These are phyloP conservation scores for Syngnathus scovelli DNA, from an alignment of 2,113 vertebrate species.

Conservation along the genomic window DNA sequence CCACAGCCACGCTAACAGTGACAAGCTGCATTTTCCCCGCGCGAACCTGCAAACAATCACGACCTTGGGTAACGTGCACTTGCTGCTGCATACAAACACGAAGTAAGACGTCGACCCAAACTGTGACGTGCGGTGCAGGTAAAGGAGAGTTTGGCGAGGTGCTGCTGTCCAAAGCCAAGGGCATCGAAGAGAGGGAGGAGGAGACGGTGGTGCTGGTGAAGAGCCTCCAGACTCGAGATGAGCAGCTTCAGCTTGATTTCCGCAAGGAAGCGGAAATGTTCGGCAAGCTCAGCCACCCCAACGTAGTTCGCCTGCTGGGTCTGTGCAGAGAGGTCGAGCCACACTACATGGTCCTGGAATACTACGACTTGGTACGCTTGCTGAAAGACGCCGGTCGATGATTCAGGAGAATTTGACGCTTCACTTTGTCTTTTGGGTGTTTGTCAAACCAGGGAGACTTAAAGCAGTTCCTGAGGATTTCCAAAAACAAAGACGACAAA, in stretches of 20 bases:
- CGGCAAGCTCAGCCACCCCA: constrained; percentile 84
- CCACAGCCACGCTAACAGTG: constrained; percentile 75
- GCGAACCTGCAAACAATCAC: constrained; percentile 89
- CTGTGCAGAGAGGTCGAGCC: constrained; percentile 87
- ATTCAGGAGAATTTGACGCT: no score
- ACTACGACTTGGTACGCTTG: constrained; percentile 86
- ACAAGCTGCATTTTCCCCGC: constrained; percentile 85
- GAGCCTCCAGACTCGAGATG: constrained; percentile 85
- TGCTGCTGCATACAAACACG: not conserved
- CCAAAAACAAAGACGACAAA: constrained; percentile 91
- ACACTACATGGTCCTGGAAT: constrained; percentile 92
- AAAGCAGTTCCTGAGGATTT: constrained; percentile 95
- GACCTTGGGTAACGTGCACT: constrained; percentile 76
- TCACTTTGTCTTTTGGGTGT: not conserved
- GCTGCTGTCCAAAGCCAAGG: constrained; percentile 88
- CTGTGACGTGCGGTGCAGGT: constrained; percentile 64
- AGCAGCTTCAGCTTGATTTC: constrained; percentile 88
- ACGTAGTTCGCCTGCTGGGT: constrained; percentile 83
- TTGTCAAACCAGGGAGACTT: constrained; percentile 80
- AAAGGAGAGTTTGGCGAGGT: constrained; percentile 94
- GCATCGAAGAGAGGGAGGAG: constrained; percentile 73
- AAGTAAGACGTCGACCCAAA: not conserved
- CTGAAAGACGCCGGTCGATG: not conserved
- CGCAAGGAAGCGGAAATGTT: constrained; percentile 93
- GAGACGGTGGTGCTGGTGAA: constrained; percentile 91